phyloP scores from a whole-genome alignment of 2,797 vertebrate species.

The Clamator glandarius region DNA sequence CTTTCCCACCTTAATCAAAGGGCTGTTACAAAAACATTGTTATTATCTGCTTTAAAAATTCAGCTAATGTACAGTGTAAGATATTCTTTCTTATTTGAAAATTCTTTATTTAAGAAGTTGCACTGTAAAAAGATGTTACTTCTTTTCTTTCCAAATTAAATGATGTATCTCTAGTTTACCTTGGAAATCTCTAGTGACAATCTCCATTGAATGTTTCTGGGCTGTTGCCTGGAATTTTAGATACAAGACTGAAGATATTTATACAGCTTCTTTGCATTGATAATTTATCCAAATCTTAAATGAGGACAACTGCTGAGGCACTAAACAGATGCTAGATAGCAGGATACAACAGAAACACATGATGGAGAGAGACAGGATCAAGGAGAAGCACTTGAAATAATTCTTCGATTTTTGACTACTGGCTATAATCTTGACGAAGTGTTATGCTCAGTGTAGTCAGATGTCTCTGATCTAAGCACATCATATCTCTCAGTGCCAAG shows the following conservation, averaged over 20 bases:
- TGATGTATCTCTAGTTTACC: not conserved
- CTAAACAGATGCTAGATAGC: not conserved
- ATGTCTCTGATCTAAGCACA: not conserved
- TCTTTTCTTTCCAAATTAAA: slow-evolving; percentile 20
- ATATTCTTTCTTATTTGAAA: not conserved
- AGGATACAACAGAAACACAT: not conserved
- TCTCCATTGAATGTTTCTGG: not conserved
- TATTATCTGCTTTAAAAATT: not conserved
- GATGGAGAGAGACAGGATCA: not conserved
- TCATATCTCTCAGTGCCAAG: not conserved
- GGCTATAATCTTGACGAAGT: not conserved
- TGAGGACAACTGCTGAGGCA: not conserved
- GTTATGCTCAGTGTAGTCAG: not conserved
- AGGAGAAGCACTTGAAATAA: not conserved
- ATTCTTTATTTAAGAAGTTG: not conserved
- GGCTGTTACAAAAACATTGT: not conserved
- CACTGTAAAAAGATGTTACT: not conserved
- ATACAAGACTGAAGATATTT: not conserved
- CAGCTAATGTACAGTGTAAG: not conserved
- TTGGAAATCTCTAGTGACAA: not conserved
- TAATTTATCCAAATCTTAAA: not conserved
- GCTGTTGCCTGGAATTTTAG: slow-evolving; percentile 4
- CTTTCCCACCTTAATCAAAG: not conserved
- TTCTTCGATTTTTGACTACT: not conserved
- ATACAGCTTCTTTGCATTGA: not conserved